Evolutionary conservation across 2,113 vertebrate genomes (phyloP).

Genomic region (Tragulus kanchil): DNA sequence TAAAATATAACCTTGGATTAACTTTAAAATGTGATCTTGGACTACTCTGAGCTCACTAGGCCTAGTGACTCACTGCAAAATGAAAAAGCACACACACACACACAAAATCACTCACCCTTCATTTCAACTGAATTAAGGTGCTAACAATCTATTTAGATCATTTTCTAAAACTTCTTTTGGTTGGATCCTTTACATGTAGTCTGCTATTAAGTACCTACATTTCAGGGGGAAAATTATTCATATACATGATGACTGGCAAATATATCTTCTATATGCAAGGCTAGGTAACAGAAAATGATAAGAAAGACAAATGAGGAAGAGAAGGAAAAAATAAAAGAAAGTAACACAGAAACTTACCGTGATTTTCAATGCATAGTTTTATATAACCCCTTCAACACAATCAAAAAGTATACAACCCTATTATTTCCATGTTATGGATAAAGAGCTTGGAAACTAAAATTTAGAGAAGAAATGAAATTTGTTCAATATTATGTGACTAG

Average conservation of each 20-base stretch:
- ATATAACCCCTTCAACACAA: background rate
- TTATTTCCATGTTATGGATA: background rate
- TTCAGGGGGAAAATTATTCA: background rate
- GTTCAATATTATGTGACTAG: background rate
- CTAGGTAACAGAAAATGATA: background rate
- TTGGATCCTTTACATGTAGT: background rate
- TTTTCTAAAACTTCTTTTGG: background rate
- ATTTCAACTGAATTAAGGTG: background rate
- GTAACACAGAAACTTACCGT: background rate
- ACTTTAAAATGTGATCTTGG: constrained; percentile 13
- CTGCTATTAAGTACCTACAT: background rate
- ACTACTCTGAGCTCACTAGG: background rate
- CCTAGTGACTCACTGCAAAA: background rate
- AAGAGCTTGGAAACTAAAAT: background rate
- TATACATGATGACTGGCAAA: background rate
- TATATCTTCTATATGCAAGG: background rate
- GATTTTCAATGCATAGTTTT: background rate
- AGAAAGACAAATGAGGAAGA: background rate
- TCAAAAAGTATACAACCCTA: background rate
- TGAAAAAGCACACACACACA: background rate
- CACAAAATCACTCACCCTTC: background rate
- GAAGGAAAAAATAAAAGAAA: constrained; percentile 7
- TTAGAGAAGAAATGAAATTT: constrained; percentile 6
- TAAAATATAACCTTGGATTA: background rate
- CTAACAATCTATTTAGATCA: background rate